Evolutionary conservation across 2,888 invertebrate species (phyloP), one percentile per base, ranked within the genome.

Genomic region (Dryococelus australis): DNA sequence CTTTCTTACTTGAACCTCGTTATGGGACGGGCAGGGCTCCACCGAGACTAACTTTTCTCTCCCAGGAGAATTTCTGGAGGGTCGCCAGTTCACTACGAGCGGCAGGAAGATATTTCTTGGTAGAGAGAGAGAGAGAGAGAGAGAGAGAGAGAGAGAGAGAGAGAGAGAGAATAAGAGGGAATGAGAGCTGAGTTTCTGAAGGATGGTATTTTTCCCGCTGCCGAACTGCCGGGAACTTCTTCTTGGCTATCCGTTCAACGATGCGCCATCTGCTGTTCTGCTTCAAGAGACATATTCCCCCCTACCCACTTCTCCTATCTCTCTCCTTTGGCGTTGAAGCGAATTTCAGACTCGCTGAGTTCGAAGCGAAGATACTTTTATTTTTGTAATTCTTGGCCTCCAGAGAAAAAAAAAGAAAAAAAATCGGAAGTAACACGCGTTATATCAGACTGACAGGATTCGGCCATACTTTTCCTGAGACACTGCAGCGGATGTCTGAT

Each of bases 171-270:
- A 65, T 4, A 65, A 0, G 2, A 16, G 20, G 12, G 20, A 16
- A 51, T 51, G 51, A 51, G 51, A 51, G 20, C 65, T 24, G 65
- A 65, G 65, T 65, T 65, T 65, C 65, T 65, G 65, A 65, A 65
- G 65, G 65, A 65, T 65, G 65, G 65, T n/a, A 65, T 65, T 65
- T 65, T 65, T n/a, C 65, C 65, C n/a, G 65, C 65, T 65, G 65
- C 65, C 65, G 65, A 65, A 65, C 65, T 65, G 65, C 65, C 16
- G 20, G n/a, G 65, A 65, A 65, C 65, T 65, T 65, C n/a, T 65
- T 20, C 65, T 65, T n/a, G 8, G 65, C 65, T 0, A 65, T 24
- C 65, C 65, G 65, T 65, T 65, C 65, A n/a, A 65, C 65, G 65
- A 65, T 65, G 65, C 65, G 65, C 65, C 65, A 65, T 65, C 65